These are phyloP conservation scores for Drosophila guanche DNA, from an alignment of 1,140 invertebrate species.

Conservation along the genomic window DNA sequence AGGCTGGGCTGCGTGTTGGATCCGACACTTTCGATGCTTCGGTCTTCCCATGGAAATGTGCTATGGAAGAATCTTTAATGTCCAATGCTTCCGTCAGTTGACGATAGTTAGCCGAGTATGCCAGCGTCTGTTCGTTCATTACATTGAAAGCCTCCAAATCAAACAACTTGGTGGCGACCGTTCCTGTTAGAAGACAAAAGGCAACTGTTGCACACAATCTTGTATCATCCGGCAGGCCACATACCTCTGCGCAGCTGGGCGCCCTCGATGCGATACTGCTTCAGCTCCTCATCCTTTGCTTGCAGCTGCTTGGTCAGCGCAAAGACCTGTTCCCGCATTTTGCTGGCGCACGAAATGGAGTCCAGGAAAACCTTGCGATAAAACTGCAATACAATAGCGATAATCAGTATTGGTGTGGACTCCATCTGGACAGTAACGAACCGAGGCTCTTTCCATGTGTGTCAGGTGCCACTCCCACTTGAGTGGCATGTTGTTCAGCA, in stretches of 20 bases:
- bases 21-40: too few species aligned
- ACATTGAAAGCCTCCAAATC: constrained; percentile 37
- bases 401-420: neutral
- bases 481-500: constrained; percentile 33
- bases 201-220: neutral
- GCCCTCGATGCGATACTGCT: constrained; percentile 63
- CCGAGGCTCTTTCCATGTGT: neutral
- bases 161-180: constrained; percentile 55
- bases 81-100: neutral
- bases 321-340: constrained; percentile 8
- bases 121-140: constrained; percentile 23
- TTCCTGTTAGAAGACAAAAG: constrained; percentile 31
- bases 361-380: constrained; percentile 16
- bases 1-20: too few species aligned
- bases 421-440: neutral
- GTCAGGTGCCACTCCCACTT: constrained; percentile 67
- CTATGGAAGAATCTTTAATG: too few species aligned
- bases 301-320: constrained; percentile 28
- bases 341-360: neutral
- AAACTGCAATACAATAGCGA: constrained; percentile 31
- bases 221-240: neutral
- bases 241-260: constrained; percentile 56
- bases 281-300: constrained; percentile 67
- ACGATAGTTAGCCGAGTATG: constrained; percentile 2
- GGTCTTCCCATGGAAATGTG: neutral